phyloP scores from a whole-genome alignment of 2,797 vertebrate species.

The Holocentrus rufus region DNA sequence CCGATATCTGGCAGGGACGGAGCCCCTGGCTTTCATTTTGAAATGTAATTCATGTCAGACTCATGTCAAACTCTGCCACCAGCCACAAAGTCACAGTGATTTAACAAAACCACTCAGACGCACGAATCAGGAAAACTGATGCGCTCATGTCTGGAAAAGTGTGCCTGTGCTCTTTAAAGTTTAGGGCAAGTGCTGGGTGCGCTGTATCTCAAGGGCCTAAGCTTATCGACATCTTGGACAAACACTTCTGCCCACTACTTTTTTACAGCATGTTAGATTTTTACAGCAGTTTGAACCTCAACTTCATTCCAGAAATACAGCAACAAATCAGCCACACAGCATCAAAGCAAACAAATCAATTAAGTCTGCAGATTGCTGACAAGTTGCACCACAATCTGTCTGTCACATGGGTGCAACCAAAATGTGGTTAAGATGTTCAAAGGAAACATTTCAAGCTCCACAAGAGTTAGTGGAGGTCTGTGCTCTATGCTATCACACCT shows the following conservation, averaged over 20 bases:
- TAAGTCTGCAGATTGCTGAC: background rate
- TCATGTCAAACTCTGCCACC: slow-evolving; percentile 31
- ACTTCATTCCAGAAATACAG: background rate
- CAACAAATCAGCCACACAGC: background rate
- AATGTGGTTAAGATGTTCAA: background rate
- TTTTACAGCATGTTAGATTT: background rate
- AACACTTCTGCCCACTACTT: background rate
- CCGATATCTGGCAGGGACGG: slow-evolving; percentile 21
- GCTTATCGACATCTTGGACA: slow-evolving; percentile 4
- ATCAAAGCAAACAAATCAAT: slow-evolving; percentile 15
- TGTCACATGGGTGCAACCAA: background rate
- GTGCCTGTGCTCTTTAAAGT: slow-evolving; percentile 48
- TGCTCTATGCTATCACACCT: background rate
- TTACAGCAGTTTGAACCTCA: slow-evolving; percentile 6
- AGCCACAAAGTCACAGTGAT: slow-evolving; percentile 44
- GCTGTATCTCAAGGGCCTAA: slow-evolving; percentile 12
- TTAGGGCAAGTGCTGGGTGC: slow-evolving; percentile 5
- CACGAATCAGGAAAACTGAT: slow-evolving; percentile 15
- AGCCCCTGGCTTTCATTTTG: slow-evolving; percentile 41
- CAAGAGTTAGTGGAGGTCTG: background rate
- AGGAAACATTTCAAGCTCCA: background rate
- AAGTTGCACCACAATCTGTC: background rate
- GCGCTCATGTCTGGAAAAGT: slow-evolving; percentile 23
- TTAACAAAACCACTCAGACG: slow-evolving; percentile 44
- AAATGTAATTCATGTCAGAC: slow-evolving; percentile 51